These are phyloP conservation scores for Dicycla oo DNA, from an alignment of 2,888 invertebrate genomes.

Conservation along the genomic window DNA sequence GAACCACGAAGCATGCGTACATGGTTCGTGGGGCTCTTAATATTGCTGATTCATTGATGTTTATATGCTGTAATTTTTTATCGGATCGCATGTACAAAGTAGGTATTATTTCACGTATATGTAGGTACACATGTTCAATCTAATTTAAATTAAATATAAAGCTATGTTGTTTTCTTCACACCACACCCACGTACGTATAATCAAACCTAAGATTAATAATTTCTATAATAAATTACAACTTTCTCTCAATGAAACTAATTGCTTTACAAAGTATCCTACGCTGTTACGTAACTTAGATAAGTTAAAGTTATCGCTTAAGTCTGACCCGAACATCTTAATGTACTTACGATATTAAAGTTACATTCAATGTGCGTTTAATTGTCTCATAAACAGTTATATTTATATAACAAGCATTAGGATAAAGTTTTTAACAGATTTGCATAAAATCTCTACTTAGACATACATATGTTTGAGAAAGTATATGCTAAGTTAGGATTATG, in stretches of 20 bases:
- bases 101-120: too few relatives aligned
- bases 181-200: conserved; percentile 37
- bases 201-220: conserved; percentile 49
- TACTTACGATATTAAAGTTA: conserved; percentile 17
- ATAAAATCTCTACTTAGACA: neutral
- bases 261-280: conserved; percentile 50
- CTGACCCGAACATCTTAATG: conserved; percentile 34
- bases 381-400: conserved; percentile 1
- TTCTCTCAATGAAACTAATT: conserved; percentile 61
- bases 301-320: conserved; percentile 49
- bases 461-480: conserved; percentile 4
- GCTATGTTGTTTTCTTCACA: conserved; percentile 8
- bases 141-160: neutral
- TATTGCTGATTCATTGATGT: neutral
- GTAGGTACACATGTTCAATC: too few relatives aligned
- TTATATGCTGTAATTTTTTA: too few relatives aligned
- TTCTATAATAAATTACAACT: conserved; percentile 63
- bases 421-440: conserved; percentile 12
- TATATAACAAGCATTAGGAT: neutral
- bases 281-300: conserved; percentile 50
- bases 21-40: too few relatives aligned
- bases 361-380: conserved; percentile 24
- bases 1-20: too few relatives aligned
- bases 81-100: too few relatives aligned
- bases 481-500: conserved; percentile 1